Evolutionary conservation across 2,888 invertebrate genomes (phyloP).

Genomic region (Latrodectus elegans): DNA sequence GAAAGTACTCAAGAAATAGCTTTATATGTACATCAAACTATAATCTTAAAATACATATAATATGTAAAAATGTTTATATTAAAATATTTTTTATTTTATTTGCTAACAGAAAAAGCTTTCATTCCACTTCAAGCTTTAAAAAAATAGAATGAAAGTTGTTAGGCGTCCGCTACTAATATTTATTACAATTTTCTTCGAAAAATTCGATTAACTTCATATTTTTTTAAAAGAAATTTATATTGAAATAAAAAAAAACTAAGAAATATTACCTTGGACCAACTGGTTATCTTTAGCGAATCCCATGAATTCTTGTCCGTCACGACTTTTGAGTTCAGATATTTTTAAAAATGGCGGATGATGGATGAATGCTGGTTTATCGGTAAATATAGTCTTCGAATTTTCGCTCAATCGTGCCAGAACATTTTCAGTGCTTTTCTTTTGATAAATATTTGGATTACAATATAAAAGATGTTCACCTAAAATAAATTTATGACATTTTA

Average conservation of each 20-base stretch:
- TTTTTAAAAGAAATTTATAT: background rate
- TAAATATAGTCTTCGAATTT: background rate
- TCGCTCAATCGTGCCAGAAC: background rate
- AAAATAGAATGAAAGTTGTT: no score
- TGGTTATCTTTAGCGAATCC: background rate
- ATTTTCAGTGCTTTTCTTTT: background rate
- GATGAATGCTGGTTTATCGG: background rate
- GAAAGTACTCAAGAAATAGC: no score
- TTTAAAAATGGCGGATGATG: background rate
- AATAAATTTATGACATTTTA: background rate
- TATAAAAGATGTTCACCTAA: constrained; percentile 51
- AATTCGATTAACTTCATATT: no score
- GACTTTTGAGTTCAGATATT: background rate
- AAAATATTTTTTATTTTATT: no score
- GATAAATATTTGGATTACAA: constrained; percentile 36
- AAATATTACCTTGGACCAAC: background rate
- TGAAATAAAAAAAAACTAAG: background rate
- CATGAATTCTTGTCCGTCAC: background rate
- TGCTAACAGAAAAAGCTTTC: no score
- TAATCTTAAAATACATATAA: no score
- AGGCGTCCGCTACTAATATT: no score
- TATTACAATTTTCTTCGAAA: no score
- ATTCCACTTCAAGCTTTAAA: no score
- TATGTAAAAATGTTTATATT: no score
- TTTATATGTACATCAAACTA: no score